Evolutionary conservation across 2,888 invertebrate genomes (phyloP), one percentile per base, ranked within the genome.

Genomic region (Drosophila nigritarsus): DNA sequence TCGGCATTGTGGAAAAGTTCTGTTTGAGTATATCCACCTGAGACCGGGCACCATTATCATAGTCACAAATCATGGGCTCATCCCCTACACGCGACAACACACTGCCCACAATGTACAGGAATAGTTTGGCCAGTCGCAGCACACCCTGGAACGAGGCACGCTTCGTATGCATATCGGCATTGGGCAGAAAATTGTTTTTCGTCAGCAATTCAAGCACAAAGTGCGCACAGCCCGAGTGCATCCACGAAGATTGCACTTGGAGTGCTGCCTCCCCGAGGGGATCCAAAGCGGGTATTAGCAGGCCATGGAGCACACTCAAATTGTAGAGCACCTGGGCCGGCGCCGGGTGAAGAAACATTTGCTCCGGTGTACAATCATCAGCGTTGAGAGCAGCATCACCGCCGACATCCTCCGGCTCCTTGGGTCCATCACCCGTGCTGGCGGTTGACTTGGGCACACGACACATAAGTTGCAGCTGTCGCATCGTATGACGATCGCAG

Each of bases 201-300:
- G 96, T 97, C 61, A 97, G 92, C 95, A 97, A 95, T 87, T 97
- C 96, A 34, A 97, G 93, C 73, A 97, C 95, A 58, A 95, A 94
- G 73, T 95, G 95, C 2, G 93, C 93, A 93, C 95, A 83, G 91
- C 95, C 90, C 72, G 95, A 95, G 84, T 95, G 95, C 65, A 95
- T 94, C 92, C 95, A 95, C 6, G 95, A 94, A 48, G 95, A 91
- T 91, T 96, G 95, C 78, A 94, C 94, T 80, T 93, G 94, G 56
- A 94, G 93, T 75, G 94, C 93, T 6, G 94, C 95, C 50, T 97
- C 97, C 2, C 97, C 95, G 82, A 96, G 94, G 2, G 97, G 96
- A 87, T 97, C 97, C 11, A 96, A 94, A 9, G 98, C 97, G 18
- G 99, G 99, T 96, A 99, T 97, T 75, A 99, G 94, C 92, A 98